Base-by-base conservation (phyloP, 2,113 vertebrate genomes). In the Tylochromis polylepis region DNA sequence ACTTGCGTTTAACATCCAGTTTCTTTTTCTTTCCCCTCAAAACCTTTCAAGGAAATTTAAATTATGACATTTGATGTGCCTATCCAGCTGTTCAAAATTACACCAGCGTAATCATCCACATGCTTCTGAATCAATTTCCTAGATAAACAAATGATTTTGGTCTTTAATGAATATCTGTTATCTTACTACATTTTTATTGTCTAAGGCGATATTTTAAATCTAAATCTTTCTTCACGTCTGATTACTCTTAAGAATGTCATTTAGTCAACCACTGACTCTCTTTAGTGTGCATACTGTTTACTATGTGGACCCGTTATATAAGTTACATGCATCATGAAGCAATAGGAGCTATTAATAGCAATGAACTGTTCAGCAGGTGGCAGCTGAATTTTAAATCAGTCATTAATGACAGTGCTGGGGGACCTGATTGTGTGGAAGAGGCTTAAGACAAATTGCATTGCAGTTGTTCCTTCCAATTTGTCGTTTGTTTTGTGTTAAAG, bases 291-390 rank as follows among this genome's bases (percentile, higher is more conserved):
- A 62, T 27, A 60, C 20, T 11, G 56, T 22, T 51, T 16, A 14
- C 56, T 58, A 31, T 57, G 79, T 65, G 87, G 38, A 20, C 53
- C 51, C 83, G 18, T 89, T 84, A 81, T 85, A 60, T 34, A 85
- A 89, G 75, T 87, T 80, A 62, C 51, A 38, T 55, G 31, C 86
- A 85, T 31, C 59, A 82, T 60, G 59, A 91, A 91, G 85, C 86
- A 75, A 85, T 10, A 34, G 57, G 72, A 10, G 77, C 84, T 91
- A 92, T 67, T 81, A 87, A 92, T 93, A 93, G 83, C 9, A 1
- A 22, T 12, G 57, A 41, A 31, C 75, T 81, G 92, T 87, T 82
- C 49, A 82, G 85, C 85, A 84, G 89, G 78, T 85, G 91, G 85
- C 84, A 84, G 81, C 80, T 86, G 85, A 89, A 89, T 79, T 43